Conservation (phyloP, 2,797 vertebrate genomes). For the Myripristis jacobus region DNA sequence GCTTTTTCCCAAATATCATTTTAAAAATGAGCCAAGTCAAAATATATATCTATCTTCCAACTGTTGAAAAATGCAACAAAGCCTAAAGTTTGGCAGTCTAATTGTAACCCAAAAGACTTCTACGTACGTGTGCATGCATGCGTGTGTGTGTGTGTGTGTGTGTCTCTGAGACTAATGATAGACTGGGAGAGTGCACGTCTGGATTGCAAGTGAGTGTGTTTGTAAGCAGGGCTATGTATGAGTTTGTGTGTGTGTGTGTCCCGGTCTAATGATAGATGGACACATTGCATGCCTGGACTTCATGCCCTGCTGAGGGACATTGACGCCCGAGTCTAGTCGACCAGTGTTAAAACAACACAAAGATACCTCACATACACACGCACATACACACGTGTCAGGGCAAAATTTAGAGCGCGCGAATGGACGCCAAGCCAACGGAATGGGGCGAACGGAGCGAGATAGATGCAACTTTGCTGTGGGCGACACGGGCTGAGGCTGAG, state of each 20-base stretch:
- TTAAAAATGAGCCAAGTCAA: not conserved
- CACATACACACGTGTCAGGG: not conserved
- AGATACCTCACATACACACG: not conserved
- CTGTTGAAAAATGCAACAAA: constrained; percentile 9
- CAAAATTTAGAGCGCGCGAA: no score
- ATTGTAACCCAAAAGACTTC: constrained; percentile 3
- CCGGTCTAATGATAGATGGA: not conserved
- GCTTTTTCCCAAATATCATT: constrained; percentile 16
- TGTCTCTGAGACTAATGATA: no score
- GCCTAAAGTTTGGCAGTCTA: not conserved
- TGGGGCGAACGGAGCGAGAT: no score
- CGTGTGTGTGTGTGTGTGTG: not conserved
- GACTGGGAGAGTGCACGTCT: no score
- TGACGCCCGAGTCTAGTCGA: not conserved
- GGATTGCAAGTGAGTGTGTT: not conserved
- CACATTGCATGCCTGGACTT: not conserved
- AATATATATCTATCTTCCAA: constrained; percentile 1
- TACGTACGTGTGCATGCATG: no score
- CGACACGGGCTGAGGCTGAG: no score
- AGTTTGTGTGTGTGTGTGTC: not conserved
- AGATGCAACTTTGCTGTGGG: no score
- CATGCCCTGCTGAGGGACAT: not conserved
- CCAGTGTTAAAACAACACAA: not conserved
- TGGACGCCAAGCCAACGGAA: no score
- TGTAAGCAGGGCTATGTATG: not conserved